Percentiles rank a stretch among this genome's conserved stretches.
phyloP scores from a whole-genome alignment of 2,797 vertebrate genomes.

The Buphagus erythrorhynchus region DNA sequence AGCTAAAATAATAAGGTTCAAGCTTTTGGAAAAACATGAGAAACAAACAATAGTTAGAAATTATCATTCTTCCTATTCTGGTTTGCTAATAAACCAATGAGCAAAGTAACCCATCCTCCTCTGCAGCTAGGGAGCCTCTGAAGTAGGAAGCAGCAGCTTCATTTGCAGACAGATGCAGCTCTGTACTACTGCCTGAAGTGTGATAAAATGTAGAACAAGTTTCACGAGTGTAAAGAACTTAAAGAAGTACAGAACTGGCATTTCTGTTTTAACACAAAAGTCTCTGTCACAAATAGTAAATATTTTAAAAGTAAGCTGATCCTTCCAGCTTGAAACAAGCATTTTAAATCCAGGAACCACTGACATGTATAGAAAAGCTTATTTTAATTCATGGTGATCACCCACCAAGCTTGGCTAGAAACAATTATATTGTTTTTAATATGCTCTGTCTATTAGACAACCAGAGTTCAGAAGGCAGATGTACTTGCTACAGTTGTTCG shows the following conservation, averaged over 20 bases:
- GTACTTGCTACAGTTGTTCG: background rate
- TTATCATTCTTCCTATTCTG: background rate
- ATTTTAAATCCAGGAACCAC: background rate
- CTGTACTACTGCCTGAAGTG: background rate
- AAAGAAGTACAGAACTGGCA: background rate
- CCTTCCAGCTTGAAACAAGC: background rate
- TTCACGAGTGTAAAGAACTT: background rate
- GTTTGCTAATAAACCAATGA: background rate
- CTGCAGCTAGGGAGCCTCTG: background rate
- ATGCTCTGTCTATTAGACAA: background rate
- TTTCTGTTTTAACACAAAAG: background rate
- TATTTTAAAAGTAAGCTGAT: background rate
- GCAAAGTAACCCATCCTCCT: background rate
- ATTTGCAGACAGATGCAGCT: background rate
- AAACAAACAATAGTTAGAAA: background rate
- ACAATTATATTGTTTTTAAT: background rate
- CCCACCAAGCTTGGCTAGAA: background rate
- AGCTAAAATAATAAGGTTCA: background rate
- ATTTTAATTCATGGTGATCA: background rate
- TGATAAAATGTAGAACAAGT: background rate
- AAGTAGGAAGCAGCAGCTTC: background rate
- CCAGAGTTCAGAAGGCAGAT: background rate
- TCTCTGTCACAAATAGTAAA: background rate
- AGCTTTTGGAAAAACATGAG: background rate
- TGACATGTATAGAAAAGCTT: background rate